Percentiles rank a stretch among this genome's conserved stretches.
These are phyloP conservation scores for Rissa tridactyla DNA, from an alignment of 2,113 vertebrate genomes.

Conservation along the genomic window DNA sequence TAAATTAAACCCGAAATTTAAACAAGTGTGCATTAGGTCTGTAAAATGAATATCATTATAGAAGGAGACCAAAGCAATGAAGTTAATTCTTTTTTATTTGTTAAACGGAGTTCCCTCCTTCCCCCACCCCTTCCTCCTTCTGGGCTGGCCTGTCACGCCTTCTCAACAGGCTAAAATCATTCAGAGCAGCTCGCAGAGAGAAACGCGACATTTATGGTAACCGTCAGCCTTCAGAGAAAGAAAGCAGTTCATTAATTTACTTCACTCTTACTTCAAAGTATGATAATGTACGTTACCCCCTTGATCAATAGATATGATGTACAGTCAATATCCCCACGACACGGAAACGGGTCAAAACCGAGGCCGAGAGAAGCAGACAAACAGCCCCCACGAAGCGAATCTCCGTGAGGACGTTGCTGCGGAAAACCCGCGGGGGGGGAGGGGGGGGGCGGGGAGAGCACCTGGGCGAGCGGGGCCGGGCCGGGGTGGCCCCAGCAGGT, in stretches of 20 bases:
- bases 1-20: constrained; percentile 79
- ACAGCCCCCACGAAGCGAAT: neutral
- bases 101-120: constrained; percentile 86
- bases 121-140: constrained; percentile 89
- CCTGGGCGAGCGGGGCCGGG: neutral
- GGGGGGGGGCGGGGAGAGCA: neutral
- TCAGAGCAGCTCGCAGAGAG: constrained; percentile 78
- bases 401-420: neutral
- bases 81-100: constrained; percentile 92
- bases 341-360: constrained; percentile 43
- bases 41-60: constrained; percentile 86
- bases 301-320: constrained; percentile 82
- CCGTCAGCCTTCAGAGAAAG: constrained; percentile 79
- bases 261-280: constrained; percentile 75
- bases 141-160: constrained; percentile 91
- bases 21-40: constrained; percentile 78
- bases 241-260: constrained; percentile 83
- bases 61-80: constrained; percentile 82
- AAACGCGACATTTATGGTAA: constrained; percentile 83
- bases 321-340: constrained; percentile 71
- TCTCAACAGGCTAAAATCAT: constrained; percentile 88
- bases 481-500: neutral
- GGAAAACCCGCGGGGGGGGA: neutral
- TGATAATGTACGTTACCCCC: constrained; percentile 66
- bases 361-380: neutral